Evolutionary conservation across 2,888 invertebrate genomes (phyloP).

Genomic region (Callimorpha dominula): DNA sequence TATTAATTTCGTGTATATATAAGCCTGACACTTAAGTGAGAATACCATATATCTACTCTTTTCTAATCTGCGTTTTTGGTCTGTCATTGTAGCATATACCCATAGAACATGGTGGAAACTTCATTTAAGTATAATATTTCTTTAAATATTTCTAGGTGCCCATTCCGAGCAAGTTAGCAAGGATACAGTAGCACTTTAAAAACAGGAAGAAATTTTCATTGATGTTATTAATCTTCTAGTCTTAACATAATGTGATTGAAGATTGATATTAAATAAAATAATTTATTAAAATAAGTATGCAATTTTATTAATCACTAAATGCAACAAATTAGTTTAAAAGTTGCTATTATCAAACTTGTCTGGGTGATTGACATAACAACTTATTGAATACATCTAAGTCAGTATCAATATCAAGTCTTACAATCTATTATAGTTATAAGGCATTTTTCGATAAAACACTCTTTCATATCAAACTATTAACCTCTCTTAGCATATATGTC

Average conservation of each 20-base stretch:
- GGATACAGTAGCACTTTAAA: slow-evolving; percentile 37
- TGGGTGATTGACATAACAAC: slow-evolving; percentile 77
- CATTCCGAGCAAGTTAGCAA: slow-evolving; percentile 48
- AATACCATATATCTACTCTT: no score
- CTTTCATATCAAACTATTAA: slow-evolving; percentile 85
- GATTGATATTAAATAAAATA: slow-evolving; percentile 52
- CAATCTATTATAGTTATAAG: slow-evolving; percentile 84
- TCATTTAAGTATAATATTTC: not conserved
- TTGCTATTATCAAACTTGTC: slow-evolving; percentile 76
- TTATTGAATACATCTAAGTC: slow-evolving; percentile 79
- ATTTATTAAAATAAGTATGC: slow-evolving; percentile 82
- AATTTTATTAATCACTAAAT: slow-evolving; percentile 86
- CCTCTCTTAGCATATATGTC: slow-evolving; percentile 78
- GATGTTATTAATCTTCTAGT: not conserved
- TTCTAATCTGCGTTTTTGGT: not conserved
- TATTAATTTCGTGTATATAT: no score
- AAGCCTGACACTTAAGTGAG: no score
- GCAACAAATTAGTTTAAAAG: slow-evolving; percentile 85
- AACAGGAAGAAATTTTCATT: not conserved
- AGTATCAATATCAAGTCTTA: slow-evolving; percentile 86
- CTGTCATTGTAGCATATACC: not conserved
- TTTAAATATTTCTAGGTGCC: slow-evolving; percentile 51
- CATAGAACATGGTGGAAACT: not conserved
- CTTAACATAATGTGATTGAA: not conserved
- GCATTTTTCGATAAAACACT: slow-evolving; percentile 86